A percentile compares a stretch with the other conserved stretches of the same genome.
phyloP scores from a whole-genome alignment of 2,113 vertebrate species.

The Gnathonemus longibarbis region DNA sequence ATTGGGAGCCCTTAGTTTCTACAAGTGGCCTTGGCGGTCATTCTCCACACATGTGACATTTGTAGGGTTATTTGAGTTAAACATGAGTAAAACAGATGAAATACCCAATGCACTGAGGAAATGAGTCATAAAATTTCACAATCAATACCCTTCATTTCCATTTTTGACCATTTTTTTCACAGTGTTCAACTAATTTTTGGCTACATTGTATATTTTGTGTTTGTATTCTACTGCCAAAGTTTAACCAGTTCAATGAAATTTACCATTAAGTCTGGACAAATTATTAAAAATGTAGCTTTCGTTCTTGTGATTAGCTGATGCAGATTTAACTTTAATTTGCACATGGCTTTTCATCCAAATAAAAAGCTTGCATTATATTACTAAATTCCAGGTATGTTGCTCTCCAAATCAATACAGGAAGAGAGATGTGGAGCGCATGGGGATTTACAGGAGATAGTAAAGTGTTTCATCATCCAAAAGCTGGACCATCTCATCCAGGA shows the following conservation, averaged over 20 bases:
- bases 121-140: no score
- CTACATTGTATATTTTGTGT: neutral
- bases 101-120: no score
- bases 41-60: no score
- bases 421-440: neutral
- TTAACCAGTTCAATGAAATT: neutral
- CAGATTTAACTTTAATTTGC: neutral
- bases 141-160: no score
- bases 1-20: no score
- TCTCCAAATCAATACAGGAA: neutral
- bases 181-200: no score
- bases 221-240: neutral
- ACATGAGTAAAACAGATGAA: no score
- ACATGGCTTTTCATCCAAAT: neutral
- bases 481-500: slow-evolving; percentile 9
- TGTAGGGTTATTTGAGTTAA: no score
- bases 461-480: neutral
- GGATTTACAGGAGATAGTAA: neutral
- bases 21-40: no score
- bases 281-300: neutral
- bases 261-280: neutral
- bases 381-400: neutral
- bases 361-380: neutral
- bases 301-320: neutral
- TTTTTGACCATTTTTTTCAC: no score